A percentile compares a stretch with the other conserved stretches of the same genome.
Evolutionary conservation across 2,113 vertebrate genomes (phyloP).

Genomic region (Steatornis caripensis): DNA sequence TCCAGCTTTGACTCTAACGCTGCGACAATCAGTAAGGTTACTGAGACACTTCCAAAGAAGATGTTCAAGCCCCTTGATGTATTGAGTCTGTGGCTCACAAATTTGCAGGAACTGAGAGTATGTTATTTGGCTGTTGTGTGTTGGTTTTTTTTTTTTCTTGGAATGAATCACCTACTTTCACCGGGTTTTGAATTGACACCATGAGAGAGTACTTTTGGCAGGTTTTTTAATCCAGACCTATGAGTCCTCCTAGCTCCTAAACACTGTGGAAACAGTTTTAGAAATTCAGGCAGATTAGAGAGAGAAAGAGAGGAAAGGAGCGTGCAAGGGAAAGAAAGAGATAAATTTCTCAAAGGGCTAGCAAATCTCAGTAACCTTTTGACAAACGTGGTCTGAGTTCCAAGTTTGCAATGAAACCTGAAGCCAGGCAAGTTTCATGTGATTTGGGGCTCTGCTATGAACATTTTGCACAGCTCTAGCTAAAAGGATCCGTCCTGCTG

Average conservation of each 20-base stretch:
- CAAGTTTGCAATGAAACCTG: slow-evolving; percentile 40
- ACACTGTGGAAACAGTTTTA: slow-evolving; percentile 47
- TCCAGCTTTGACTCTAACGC: not conserved
- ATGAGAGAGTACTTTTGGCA: slow-evolving; percentile 25
- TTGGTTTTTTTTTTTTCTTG: not conserved
- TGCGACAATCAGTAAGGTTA: not conserved
- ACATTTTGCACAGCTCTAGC: slow-evolving; percentile 57
- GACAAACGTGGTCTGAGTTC: slow-evolving; percentile 46
- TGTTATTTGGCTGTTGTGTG: not conserved
- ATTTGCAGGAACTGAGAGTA: not conserved
- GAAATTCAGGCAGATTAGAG: slow-evolving; percentile 38
- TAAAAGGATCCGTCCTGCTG: slow-evolving; percentile 61
- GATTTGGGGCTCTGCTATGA: slow-evolving; percentile 63
- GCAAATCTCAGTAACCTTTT: slow-evolving; percentile 44
- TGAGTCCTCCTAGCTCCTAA: slow-evolving; percentile 15
- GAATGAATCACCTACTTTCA: not conserved
- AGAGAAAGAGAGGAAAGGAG: slow-evolving; percentile 16
- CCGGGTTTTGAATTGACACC: slow-evolving; percentile 35
- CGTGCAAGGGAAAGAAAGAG: not conserved
- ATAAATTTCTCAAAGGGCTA: slow-evolving; percentile 27
- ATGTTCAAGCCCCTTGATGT: not conserved
- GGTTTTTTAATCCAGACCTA: slow-evolving; percentile 2
- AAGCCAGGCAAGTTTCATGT: slow-evolving; percentile 52
- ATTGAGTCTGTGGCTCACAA: not conserved
- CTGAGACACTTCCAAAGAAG: not conserved